Percentiles rank a stretch among this genome's conserved stretches.
These are phyloP conservation scores for Brachyopa scutellaris DNA, from an alignment of 2,888 invertebrate genomes.

Conservation along the genomic window DNA sequence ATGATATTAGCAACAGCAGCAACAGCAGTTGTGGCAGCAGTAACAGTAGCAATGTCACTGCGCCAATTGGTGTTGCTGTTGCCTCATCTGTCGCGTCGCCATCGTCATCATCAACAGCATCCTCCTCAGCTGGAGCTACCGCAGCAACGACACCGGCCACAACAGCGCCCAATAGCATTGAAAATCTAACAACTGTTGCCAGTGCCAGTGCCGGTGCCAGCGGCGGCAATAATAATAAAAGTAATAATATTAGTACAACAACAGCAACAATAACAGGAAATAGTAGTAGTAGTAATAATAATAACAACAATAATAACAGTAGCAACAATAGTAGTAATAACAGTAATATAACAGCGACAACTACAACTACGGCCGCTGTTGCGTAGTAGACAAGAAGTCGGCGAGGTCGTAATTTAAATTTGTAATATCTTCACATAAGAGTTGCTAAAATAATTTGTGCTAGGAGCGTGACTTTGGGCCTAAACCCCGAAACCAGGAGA, in stretches of 20 bases:
- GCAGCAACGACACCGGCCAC: conserved; percentile 75
- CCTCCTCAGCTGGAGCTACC: conserved; percentile 63
- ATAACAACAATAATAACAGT: conserved; percentile 69
- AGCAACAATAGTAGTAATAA: conserved; percentile 72
- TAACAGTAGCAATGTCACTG: conserved; percentile 67
- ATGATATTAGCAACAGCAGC: conserved; percentile 73
- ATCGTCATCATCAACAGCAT: conserved; percentile 74
- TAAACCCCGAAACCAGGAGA: too few relatives aligned
- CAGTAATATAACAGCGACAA: conserved; percentile 75
- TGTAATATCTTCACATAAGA: too few relatives aligned
- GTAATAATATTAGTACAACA: conserved; percentile 68
- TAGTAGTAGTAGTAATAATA: conserved; percentile 54
- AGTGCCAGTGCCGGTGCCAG: conserved; percentile 29
- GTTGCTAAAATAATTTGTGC: conserved; percentile 56
- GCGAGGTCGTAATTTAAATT: conserved; percentile 72
- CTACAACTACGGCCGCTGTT: conserved; percentile 81
- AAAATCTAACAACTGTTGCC: conserved; percentile 44
- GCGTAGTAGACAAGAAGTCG: conserved; percentile 80
- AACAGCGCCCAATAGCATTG: conserved; percentile 72
- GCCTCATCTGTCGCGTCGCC: conserved; percentile 60
- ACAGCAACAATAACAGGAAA: conserved; percentile 70
- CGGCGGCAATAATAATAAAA: conserved; percentile 59
- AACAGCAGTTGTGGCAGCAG: conserved; percentile 74
- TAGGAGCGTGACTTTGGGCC: too few relatives aligned
- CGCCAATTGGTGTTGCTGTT: conserved; percentile 48